Evolutionary conservation across 2,888 invertebrate species (phyloP), one percentile per base, ranked within the genome.

Genomic region (Coleophora flavipennella): DNA sequence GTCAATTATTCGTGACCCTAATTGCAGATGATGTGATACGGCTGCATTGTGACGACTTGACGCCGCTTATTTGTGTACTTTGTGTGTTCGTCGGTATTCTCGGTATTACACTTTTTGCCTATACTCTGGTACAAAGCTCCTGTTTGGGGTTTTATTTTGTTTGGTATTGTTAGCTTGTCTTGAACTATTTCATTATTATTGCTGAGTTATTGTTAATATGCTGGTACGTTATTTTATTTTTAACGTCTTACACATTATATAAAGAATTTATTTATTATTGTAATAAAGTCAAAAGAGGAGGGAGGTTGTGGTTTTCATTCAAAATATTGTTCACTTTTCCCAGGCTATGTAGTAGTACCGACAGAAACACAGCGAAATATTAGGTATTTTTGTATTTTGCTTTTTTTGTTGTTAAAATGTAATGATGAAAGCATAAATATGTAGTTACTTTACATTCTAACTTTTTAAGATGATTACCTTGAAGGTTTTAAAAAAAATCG

Each of bases 1-100:
- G 74, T 76, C 79, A 79, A 80, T 83, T 83, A 81, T 80, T 71
- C 66, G 64, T 77, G 72, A 80, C 83, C 83, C 81, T 80, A 79
- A 83, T 81, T 81, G 78, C 63, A 78, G 83, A 83, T 84, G 81
- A 79, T 76, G 77, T 62, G 83, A 83, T 83, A 83, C 45, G 69
- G 53, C 41, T 38, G 56, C 48, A 73, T 81, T 81, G 78, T 81
- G 52, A 59, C 50, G 46, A 67, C 58, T 77, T 79, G 79, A 79
- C 74, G 73, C 54, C 63, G 58, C 65, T 75, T 77, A 78, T 74
- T 72, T 78, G 68, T 72, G 58, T 53, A 56, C 50, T 55, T 65
- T 65, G 20, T 20, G 6, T 20, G 20, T 20, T 20, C 20, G n/a
- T n/a, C 20, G 20, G 6, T n/a, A n/a, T n/a, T n/a, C n/a, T n/a